Evolutionary conservation across 2,888 invertebrate genomes (phyloP).

Genomic region (Acrocera orbiculus): DNA sequence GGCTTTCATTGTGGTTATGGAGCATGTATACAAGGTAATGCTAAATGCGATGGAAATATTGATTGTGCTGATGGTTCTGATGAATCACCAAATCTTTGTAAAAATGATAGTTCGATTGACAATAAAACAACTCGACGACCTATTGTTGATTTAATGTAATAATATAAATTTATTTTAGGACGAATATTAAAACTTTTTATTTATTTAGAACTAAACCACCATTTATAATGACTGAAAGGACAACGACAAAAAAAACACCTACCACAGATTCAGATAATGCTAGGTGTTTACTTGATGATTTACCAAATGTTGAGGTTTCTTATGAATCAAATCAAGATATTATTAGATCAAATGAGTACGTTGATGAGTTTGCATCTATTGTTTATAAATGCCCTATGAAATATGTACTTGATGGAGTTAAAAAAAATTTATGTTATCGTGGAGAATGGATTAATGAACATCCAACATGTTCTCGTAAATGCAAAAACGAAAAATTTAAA

Average conservation of each 20-base stretch:
- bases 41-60: conserved; percentile 14
- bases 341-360: neutral
- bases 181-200: too few relatives aligned
- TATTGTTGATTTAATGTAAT: too few relatives aligned
- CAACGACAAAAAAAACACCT: neutral
- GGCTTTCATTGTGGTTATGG: conserved; percentile 21
- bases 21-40: conserved; percentile 15
- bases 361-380: neutral
- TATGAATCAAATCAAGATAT: conserved; percentile 2
- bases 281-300: neutral
- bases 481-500: neutral
- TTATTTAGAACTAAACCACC: too few relatives aligned
- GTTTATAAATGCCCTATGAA: conserved; percentile 1
- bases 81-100: conserved; percentile 15
- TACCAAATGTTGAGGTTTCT: neutral
- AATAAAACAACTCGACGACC: too few relatives aligned
- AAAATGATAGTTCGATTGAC: neutral
- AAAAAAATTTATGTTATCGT: neutral
- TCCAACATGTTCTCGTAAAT: conserved; percentile 7
- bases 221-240: neutral
- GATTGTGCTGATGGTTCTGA: conserved; percentile 20
- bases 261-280: neutral
- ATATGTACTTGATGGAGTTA: neutral
- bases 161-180: too few relatives aligned
- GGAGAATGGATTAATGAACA: neutral